These are phyloP conservation scores for Thymelicus lineola DNA, from an alignment of 2,888 invertebrate genomes.

Conservation along the genomic window DNA sequence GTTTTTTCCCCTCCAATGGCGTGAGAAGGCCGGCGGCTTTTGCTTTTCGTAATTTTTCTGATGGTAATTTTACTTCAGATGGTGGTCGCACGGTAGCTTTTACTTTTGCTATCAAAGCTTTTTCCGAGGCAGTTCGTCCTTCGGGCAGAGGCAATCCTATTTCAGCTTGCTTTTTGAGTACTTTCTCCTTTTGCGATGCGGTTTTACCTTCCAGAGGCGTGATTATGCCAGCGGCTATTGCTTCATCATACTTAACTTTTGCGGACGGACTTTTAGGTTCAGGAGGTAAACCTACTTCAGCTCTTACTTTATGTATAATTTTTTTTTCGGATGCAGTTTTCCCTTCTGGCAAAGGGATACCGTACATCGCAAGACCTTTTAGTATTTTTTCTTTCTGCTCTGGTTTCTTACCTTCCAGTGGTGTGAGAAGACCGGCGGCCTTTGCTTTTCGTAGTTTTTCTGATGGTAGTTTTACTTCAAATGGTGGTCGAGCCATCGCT, in stretches of 20 bases:
- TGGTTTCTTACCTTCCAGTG: constrained; percentile 44
- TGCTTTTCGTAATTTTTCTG: constrained; percentile 46
- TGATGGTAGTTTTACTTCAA: constrained; percentile 9
- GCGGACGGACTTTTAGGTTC: constrained; percentile 32
- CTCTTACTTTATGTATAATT: constrained; percentile 42
- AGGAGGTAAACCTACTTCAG: constrained; percentile 42
- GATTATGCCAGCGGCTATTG: constrained; percentile 49
- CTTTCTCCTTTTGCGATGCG: constrained; percentile 47
- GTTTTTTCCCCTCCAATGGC: constrained; percentile 21
- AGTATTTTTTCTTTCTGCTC: constrained; percentile 50
- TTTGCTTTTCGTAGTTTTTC: constrained; percentile 39
- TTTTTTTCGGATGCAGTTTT: constrained; percentile 47
- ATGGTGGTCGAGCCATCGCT: constrained; percentile 32
- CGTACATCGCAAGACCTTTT: constrained; percentile 42
- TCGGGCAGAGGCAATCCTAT: constrained; percentile 41
- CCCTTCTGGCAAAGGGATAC: constrained; percentile 46
- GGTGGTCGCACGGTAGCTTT: constrained; percentile 46
- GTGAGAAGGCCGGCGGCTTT: constrained; percentile 46
- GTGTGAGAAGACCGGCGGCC: constrained; percentile 50
- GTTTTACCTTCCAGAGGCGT: constrained; percentile 53
- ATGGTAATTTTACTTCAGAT: constrained; percentile 44
- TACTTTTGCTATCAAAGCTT: constrained; percentile 39
- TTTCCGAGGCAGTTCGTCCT: constrained; percentile 48
- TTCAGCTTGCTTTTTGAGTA: constrained; percentile 43
- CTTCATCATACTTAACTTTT: constrained; percentile 45